Conservation (phyloP, 35 echinoderm and acorn worm genomes). For the Antedon bifida region DNA sequence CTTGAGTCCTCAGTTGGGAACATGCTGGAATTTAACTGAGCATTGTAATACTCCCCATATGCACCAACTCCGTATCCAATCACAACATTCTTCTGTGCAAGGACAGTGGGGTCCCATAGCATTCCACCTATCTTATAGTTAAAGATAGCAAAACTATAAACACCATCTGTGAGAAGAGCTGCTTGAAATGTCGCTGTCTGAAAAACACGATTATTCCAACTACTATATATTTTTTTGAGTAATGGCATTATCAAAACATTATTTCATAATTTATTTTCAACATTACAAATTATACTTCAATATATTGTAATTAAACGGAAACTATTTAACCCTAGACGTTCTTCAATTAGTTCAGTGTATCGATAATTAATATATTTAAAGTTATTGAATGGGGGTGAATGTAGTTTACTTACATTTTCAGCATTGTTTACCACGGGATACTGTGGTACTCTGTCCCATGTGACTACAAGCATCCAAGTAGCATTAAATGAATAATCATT, state of each 20-base stretch:
- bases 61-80: conserved; percentile 62
- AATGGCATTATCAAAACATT: neutral
- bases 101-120: conserved; percentile 47
- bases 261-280: too few relatives aligned
- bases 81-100: conserved; percentile 36
- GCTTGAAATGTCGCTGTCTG: conserved; percentile 92
- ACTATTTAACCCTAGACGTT: too few relatives aligned
- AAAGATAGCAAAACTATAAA: conserved; percentile 63
- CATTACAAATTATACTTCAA: too few relatives aligned
- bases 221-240: neutral
- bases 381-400: too few relatives aligned
- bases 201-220: neutral
- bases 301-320: too few relatives aligned
- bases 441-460: conserved; percentile 61
- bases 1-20: conserved; percentile 15
- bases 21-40: conserved; percentile 17
- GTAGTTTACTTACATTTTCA: conserved; percentile 2
- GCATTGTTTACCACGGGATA: conserved; percentile 18
- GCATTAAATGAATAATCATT: conserved; percentile 25
- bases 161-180: conserved; percentile 57
- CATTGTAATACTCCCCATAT: conserved; percentile 21
- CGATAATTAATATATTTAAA: neutral
- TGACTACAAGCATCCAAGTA: conserved; percentile 63
- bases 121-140: conserved; percentile 67
- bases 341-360: neutral